Base-by-base conservation (phyloP, 35 echinoderm and acorn worm species). In the Ophioderma brevispina region DNA sequence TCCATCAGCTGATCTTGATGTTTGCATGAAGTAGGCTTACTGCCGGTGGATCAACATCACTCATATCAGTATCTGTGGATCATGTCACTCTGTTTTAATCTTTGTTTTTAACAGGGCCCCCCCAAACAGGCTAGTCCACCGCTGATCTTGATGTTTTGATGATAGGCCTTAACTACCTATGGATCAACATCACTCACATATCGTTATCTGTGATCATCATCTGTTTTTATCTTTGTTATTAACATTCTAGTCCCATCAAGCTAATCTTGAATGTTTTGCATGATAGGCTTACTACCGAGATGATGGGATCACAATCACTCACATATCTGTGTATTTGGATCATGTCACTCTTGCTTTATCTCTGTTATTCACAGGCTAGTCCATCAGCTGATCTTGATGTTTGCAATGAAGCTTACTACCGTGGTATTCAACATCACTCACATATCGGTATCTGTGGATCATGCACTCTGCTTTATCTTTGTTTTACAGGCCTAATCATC, bases 401-500 rank as follows among this genome's bases (percentile, higher is more conserved):
- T 3, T 70, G 59, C 28, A 70, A n/a, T 70, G 59, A 70, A 25
- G 59, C 59, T 25, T 70, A 25, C 23, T 70, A 25, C 59, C 59
- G 2, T 70, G 59, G 59, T n/a, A n/a, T 15, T 80, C 38, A 40
- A 30, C 23, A 70, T 70, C 10, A 70, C 83, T 33, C 63, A 85
- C 11, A 30, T 85, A 32, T 52, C 49, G 15, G 13, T 85, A n/a
- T 38, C 83, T 17, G 46, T 64, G 14, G 11, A 85, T 21, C 83
- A 85, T 59, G 55, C 70, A 85, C 63, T 31, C 83, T 85, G 3
- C 83, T 85, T n/a, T n/a, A n/a, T n/a, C n/a, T n/a, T n/a, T n/a
- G n/a, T 78, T 78, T 23, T 78, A 8, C 3, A 3, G 23, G 34
- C 6, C 75, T 77, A 77, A 25, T 25, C 75, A 10, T 25, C 75